Percentiles rank a stretch among this genome's conserved stretches.
phyloP scores from a whole-genome alignment of 2,888 invertebrate genomes.

The Morpho deidamia region DNA sequence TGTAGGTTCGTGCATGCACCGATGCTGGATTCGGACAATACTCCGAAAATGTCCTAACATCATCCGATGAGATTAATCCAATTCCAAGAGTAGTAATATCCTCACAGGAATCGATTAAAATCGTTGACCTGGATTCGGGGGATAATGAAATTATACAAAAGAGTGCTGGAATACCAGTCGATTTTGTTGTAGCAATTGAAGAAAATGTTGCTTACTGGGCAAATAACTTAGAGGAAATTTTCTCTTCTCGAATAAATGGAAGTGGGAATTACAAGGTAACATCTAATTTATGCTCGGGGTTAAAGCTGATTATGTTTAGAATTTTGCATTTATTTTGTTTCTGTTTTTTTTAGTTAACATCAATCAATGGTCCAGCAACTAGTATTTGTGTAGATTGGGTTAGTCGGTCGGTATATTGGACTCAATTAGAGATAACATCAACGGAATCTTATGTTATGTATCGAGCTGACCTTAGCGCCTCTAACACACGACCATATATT shows the following conservation, averaged over 20 bases:
- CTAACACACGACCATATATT: slow-evolving; percentile 71
- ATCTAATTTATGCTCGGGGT: neutral
- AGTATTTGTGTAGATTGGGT: slow-evolving; percentile 93
- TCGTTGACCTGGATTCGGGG: slow-evolving; percentile 87
- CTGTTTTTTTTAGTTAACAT: slow-evolving; percentile 48
- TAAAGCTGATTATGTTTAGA: neutral
- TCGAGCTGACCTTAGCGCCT: slow-evolving; percentile 82
- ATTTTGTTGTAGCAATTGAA: slow-evolving; percentile 82
- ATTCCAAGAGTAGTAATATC: slow-evolving; percentile 88
- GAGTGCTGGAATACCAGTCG: slow-evolving; percentile 83
- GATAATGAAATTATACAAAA: slow-evolving; percentile 79
- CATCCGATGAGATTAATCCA: slow-evolving; percentile 84
- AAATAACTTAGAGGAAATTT: slow-evolving; percentile 85
- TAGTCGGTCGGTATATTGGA: slow-evolving; percentile 89
- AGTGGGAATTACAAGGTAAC: slow-evolving; percentile 67
- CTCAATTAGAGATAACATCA: slow-evolving; percentile 78
- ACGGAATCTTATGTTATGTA: slow-evolving; percentile 77
- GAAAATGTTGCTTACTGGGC: slow-evolving; percentile 90
- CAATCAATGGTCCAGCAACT: slow-evolving; percentile 67
- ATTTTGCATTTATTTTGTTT: neutral
- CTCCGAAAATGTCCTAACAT: slow-evolving; percentile 79
- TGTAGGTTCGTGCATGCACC: slow-evolving; percentile 88
- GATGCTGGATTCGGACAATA: slow-evolving; percentile 86
- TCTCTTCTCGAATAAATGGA: slow-evolving; percentile 79
- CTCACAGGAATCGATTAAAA: slow-evolving; percentile 83